These are phyloP conservation scores for Spea hammondii DNA, from an alignment of 2,797 vertebrate species.

Conservation along the genomic window DNA sequence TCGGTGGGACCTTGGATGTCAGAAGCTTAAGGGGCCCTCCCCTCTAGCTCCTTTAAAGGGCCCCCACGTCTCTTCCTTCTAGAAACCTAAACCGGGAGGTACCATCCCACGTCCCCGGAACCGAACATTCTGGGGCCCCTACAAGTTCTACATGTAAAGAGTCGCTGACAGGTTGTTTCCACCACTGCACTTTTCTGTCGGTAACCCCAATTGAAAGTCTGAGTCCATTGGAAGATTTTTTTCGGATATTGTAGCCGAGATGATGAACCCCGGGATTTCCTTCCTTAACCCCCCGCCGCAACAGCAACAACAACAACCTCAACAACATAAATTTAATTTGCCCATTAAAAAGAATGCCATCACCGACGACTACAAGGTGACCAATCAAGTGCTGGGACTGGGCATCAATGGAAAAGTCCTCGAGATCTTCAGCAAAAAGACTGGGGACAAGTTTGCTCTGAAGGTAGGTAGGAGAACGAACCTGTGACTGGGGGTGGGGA, in stretches of 20 bases:
- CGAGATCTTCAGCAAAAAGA: slow-evolving; percentile 88
- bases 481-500: neutral
- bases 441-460: slow-evolving; percentile 85
- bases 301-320: slow-evolving; percentile 54
- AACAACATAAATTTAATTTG: slow-evolving; percentile 74
- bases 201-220: too few relatives aligned
- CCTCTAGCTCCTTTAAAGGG: slow-evolving; percentile 1
- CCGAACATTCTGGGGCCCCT: neutral
- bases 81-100: neutral
- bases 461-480: slow-evolving; percentile 72
- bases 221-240: too few relatives aligned
- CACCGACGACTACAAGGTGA: slow-evolving; percentile 96
- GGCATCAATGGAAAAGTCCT: slow-evolving; percentile 96
- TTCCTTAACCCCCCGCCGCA: slow-evolving; percentile 62
- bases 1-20: neutral
- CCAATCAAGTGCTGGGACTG: slow-evolving; percentile 88
- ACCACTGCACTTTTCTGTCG: neutral
- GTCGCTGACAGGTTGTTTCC: neutral
- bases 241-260: neutral
- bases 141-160: neutral
- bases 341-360: slow-evolving; percentile 92
- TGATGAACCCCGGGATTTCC: slow-evolving; percentile 56
- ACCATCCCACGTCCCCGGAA: neutral
- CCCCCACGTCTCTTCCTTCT: neutral
- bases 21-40: slow-evolving; percentile 6